These are phyloP conservation scores for Enoplosus armatus DNA, from an alignment of 2,797 vertebrate genomes.

Conservation along the genomic window DNA sequence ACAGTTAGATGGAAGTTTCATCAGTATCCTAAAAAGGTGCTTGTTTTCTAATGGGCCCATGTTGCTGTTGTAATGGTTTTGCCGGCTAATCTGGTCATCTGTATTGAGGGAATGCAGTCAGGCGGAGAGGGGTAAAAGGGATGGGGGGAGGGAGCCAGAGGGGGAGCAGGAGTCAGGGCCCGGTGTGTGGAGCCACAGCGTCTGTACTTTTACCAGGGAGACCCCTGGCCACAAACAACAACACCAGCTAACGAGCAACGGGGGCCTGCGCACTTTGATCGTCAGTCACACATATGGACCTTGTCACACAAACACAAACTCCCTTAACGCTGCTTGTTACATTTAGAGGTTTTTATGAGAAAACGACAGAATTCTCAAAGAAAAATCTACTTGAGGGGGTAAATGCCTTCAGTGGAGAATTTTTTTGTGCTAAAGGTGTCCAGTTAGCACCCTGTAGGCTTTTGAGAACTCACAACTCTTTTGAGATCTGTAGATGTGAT, in stretches of 20 bases:
- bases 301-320: constrained; percentile 71
- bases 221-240: constrained; percentile 80
- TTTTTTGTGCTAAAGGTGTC: constrained; percentile 33
- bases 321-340: constrained; percentile 69
- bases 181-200: constrained; percentile 76
- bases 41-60: constrained; percentile 48
- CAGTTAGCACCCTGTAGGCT: constrained; percentile 43
- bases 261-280: constrained; percentile 77
- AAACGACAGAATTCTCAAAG: constrained; percentile 49
- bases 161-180: constrained; percentile 53
- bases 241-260: constrained; percentile 72
- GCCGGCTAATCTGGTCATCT: constrained; percentile 75
- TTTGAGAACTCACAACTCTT: constrained; percentile 29
- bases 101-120: constrained; percentile 72
- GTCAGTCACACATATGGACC: constrained; percentile 80
- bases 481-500: constrained; percentile 56
- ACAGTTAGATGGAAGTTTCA: constrained; percentile 62
- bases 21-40: constrained; percentile 49
- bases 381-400: constrained; percentile 13
- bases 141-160: constrained; percentile 25
- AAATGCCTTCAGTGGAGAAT: constrained; percentile 25
- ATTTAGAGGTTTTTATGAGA: constrained; percentile 50
- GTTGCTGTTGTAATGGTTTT: constrained; percentile 45
- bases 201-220: constrained; percentile 78
- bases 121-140: constrained; percentile 51